phyloP scores from a whole-genome alignment of 1,140 invertebrate species.

The Brachionus rotundiformis region DNA sequence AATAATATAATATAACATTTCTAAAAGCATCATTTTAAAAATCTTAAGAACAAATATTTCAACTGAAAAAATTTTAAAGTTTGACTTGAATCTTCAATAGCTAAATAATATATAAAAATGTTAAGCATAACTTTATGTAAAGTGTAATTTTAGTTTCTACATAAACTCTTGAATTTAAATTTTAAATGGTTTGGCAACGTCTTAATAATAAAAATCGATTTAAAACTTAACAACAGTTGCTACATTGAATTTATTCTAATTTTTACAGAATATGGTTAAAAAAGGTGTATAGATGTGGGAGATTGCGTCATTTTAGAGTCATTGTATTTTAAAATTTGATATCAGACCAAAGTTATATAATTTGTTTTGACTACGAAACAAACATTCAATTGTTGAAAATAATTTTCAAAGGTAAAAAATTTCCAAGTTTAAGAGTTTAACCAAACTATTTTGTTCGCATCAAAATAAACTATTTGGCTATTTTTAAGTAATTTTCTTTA shows the following conservation, averaged over 20 bases:
- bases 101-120: no score
- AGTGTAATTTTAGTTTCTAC: background rate
- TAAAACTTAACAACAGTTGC: constrained; percentile 26
- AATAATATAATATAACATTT: no score
- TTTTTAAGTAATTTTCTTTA: no score
- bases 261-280: background rate
- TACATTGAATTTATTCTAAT: background rate
- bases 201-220: background rate
- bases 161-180: constrained; percentile 4
- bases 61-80: no score
- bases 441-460: no score
- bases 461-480: no score
- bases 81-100: no score
- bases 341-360: background rate
- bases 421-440: no score
- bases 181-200: background rate
- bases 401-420: background rate
- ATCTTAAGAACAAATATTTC: no score
- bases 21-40: no score
- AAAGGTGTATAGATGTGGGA: background rate
- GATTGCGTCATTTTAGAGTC: background rate
- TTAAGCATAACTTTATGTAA: background rate
- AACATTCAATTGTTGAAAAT: background rate
- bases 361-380: background rate
- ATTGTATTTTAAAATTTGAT: background rate